Base-by-base conservation (phyloP, 2,888 invertebrate genomes). In the Philaethria dido region DNA sequence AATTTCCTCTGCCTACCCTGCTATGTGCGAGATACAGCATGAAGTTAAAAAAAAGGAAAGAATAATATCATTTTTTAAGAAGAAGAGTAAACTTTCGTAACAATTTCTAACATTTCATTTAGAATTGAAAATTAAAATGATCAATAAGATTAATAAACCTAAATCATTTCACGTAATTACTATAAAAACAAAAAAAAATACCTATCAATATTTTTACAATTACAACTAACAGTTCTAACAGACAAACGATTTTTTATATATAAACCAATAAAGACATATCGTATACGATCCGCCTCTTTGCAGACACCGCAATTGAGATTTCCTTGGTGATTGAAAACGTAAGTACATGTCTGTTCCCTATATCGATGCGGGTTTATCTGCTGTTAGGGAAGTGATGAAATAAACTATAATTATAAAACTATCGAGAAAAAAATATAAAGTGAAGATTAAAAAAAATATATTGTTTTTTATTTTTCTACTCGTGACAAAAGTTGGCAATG, bases 281-380 rank as follows among this genome's bases (percentile, higher is more conserved):
- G 55, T 36, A 64, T 64, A 48, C 57, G 64, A 48, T 61, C 62
- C 60, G 57, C 61, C 47, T 69, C 69, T 64, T 66, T 69, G 60
- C 66, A 81, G 82, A 45, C 80, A 71, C 73, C 70, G 71, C 73
- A 69, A 73, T 72, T 79, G 82, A 70, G 66, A 45, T 60, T 65
- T 62, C 71, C 63, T 74, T 75, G 70, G 71, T 72, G 64, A 69
- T 75, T 72, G 70, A 72, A 73, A 73, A 71, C 74, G 69, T 74
- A 73, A 73, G 72, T 71, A 68, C 70, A 62, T 66, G 52, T 66
- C 73, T 39, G 70, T 67, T 69, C 68, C 48, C 61, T 67, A 66
- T 65, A 69, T 72, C 71, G 60, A 69, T 70, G 64, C 71, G 63
- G 69, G 71, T 67, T 68, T 66, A 62, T 65, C 59, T 52, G 33